phyloP scores from a whole-genome alignment of 1,140 invertebrate genomes.

The Lordiphosa stackelbergi region DNA sequence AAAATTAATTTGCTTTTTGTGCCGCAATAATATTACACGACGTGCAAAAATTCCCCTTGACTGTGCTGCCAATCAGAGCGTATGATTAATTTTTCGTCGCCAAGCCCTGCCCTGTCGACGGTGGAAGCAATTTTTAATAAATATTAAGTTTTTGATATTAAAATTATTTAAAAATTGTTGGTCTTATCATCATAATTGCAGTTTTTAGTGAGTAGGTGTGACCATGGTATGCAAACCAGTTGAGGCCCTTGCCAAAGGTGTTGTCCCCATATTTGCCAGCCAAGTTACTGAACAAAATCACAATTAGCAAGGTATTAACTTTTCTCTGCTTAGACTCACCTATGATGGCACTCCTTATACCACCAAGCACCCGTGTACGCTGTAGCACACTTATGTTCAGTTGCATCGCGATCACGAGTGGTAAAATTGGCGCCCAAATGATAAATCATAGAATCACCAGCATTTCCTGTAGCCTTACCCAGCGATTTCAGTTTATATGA shows the following conservation, averaged over 20 bases:
- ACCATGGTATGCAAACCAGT: constrained; percentile 37
- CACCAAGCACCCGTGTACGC: constrained; percentile 1
- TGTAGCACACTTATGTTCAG: not conserved
- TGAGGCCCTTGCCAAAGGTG: constrained; percentile 24
- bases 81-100: constrained; percentile 70
- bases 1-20: constrained; percentile 74
- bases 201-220: constrained; percentile 35
- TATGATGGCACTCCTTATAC: not conserved
- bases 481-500: not conserved
- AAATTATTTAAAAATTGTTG: constrained; percentile 9
- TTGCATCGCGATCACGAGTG: not conserved
- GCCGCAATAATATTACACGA: constrained; percentile 68
- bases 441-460: not conserved
- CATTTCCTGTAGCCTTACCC: not conserved
- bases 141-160: no score
- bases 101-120: constrained; percentile 13
- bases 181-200: constrained; percentile 46
- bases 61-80: constrained; percentile 66
- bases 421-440: not conserved
- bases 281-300: constrained; percentile 14
- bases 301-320: no score
- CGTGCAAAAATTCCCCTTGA: constrained; percentile 46
- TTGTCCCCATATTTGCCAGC: constrained; percentile 31
- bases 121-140: constrained; percentile 4
- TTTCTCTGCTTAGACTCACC: not conserved